Evolutionary conservation across 2,113 vertebrate species (phyloP).

Genomic region (Ceratotherium simum): DNA sequence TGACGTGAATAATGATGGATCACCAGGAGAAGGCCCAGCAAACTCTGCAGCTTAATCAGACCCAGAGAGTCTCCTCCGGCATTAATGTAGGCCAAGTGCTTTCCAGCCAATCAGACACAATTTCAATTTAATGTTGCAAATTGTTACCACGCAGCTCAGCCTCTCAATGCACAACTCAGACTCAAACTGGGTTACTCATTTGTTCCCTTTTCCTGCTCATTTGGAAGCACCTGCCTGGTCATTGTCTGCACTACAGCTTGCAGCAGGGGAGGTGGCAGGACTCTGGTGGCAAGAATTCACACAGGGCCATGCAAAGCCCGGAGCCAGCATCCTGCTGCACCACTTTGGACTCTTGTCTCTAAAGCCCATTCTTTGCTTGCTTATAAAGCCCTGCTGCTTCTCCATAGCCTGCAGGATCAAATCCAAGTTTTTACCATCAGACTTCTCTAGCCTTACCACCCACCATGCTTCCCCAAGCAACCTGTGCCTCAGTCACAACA

Average conservation of each 20-base stretch:
- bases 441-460: neutral
- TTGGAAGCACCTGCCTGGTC: slow-evolving; percentile 10
- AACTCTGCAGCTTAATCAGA: slow-evolving; percentile 77
- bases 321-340: neutral
- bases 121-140: slow-evolving; percentile 61
- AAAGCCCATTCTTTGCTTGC: neutral
- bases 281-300: neutral
- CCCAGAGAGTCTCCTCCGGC: slow-evolving; percentile 48
- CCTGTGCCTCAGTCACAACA: neutral
- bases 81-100: slow-evolving; percentile 76
- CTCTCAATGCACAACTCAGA: neutral
- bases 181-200: slow-evolving; percentile 20
- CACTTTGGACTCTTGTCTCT: neutral
- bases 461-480: neutral
- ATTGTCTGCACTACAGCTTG: neutral
- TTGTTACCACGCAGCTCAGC: neutral
- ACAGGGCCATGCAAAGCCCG: neutral
- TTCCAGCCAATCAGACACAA: slow-evolving; percentile 56
- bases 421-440: neutral
- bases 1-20: slow-evolving; percentile 82
- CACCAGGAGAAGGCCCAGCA: slow-evolving; percentile 72
- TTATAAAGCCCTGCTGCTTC: neutral
- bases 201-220: slow-evolving; percentile 29
- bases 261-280: neutral
- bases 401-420: neutral